phyloP scores from a whole-genome alignment of 2,113 vertebrate genomes.

The Hemiscyllium ocellatum region DNA sequence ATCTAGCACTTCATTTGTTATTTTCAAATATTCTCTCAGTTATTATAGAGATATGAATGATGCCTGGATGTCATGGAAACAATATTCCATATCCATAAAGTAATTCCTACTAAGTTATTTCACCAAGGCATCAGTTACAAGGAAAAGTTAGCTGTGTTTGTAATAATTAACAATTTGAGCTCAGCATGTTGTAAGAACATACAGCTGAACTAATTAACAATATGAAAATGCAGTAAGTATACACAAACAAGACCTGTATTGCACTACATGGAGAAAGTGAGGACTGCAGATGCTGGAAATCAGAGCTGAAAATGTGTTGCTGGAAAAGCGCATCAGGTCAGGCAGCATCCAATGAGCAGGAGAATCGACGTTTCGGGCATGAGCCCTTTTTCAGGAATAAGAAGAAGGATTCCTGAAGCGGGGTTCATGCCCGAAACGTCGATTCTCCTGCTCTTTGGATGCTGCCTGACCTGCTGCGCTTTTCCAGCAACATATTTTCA shows the following conservation, averaged over 20 bases:
- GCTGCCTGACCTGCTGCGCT: no score
- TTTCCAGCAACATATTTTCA: no score
- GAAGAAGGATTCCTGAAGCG: no score
- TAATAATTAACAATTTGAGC: background rate
- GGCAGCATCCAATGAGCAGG: no score
- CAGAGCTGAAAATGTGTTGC: no score
- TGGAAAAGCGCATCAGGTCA: no score
- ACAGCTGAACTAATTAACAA: background rate
- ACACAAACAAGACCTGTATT: background rate
- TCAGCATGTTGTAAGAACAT: background rate
- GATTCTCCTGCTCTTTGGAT: no score
- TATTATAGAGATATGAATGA: background rate
- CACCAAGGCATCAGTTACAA: background rate
- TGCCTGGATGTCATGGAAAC: background rate
- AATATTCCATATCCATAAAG: background rate
- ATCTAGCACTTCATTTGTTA: background rate
- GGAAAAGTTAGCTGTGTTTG: background rate
- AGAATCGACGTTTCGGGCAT: no score
- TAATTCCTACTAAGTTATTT: background rate
- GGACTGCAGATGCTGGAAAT: no score
- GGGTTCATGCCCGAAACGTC: no score
- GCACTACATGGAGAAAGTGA: no score
- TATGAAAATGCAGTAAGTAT: background rate
- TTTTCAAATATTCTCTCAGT: constrained; percentile 29
- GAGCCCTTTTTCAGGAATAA: no score